phyloP scores from a whole-genome alignment of 2,113 vertebrate species.

The Neopipo cinnamomea region DNA sequence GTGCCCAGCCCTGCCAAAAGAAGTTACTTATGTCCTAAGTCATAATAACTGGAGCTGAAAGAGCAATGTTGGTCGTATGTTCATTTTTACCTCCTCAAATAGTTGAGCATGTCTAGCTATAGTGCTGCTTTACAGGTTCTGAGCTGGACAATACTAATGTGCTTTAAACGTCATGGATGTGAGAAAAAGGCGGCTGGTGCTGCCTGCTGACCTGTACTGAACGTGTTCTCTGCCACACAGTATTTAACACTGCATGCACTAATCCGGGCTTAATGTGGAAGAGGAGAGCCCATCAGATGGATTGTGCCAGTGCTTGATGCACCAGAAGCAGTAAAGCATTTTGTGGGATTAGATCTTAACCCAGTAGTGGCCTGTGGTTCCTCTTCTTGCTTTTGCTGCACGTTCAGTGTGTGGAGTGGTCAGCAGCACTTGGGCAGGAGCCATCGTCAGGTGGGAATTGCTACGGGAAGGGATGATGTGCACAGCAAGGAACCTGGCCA shows the following conservation, averaged over 20 bases:
- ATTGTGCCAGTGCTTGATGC: neutral
- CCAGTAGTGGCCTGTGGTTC: neutral
- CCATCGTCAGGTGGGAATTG: neutral
- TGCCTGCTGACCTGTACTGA: neutral
- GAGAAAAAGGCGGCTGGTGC: neutral
- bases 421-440: neutral
- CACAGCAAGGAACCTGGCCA: neutral
- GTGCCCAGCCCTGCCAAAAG: neutral
- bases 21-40: neutral
- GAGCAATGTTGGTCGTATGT: neutral
- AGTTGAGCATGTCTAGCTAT: neutral
- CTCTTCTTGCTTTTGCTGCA: neutral
- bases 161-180: neutral
- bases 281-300: neutral
- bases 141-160: neutral
- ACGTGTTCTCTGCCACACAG: neutral
- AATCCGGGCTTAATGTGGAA: neutral
- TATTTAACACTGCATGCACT: neutral
- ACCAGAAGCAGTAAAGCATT: neutral
- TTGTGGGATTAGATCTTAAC: neutral
- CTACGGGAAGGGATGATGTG: neutral
- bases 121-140: neutral
- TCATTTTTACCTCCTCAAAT: neutral
- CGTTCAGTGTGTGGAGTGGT: neutral
- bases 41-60: neutral